A percentile compares a stretch with the other conserved stretches of the same genome.
These are phyloP conservation scores for Hoplodrina ambigua DNA, from an alignment of 2,888 invertebrate species.

Conservation along the genomic window DNA sequence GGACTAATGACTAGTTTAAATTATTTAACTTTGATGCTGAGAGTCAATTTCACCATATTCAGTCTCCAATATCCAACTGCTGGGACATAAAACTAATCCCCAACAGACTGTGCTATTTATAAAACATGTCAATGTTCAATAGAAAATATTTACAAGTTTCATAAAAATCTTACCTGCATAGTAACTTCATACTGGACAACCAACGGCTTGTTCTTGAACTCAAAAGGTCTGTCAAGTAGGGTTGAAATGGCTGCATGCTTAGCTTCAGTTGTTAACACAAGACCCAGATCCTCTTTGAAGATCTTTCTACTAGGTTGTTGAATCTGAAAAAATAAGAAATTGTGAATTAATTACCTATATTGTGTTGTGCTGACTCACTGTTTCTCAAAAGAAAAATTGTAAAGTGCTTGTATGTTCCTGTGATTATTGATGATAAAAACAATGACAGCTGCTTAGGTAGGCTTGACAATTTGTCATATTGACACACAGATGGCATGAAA, in stretches of 20 bases:
- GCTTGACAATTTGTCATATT: no score
- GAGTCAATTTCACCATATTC: neutral
- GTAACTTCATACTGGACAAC: conserved; percentile 98
- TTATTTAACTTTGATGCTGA: no score
- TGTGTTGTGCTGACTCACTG: no score
- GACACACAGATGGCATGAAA: neutral
- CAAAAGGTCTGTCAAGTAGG: conserved; percentile 94
- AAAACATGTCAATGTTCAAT: no score
- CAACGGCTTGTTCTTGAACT: conserved; percentile 95
- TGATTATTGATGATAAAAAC: no score
- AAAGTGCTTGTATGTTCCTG: no score
- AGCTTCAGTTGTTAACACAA: conserved; percentile 98
- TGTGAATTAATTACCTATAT: neutral
- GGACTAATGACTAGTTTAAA: no score
- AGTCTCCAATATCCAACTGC: neutral
- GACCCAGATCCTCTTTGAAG: conserved; percentile 95
- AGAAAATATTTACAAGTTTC: neutral
- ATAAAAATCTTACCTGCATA: conserved; percentile 90
- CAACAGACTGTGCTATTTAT: no score
- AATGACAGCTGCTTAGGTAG: no score
- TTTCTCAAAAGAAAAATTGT: no score
- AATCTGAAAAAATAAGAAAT: conserved; percentile 39
- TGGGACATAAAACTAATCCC: neutral
- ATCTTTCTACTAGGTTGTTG: conserved; percentile 94
- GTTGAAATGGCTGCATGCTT: conserved; percentile 98